Conservation (phyloP, 2,888 invertebrate species). For the Allophyes oxyacanthae region DNA sequence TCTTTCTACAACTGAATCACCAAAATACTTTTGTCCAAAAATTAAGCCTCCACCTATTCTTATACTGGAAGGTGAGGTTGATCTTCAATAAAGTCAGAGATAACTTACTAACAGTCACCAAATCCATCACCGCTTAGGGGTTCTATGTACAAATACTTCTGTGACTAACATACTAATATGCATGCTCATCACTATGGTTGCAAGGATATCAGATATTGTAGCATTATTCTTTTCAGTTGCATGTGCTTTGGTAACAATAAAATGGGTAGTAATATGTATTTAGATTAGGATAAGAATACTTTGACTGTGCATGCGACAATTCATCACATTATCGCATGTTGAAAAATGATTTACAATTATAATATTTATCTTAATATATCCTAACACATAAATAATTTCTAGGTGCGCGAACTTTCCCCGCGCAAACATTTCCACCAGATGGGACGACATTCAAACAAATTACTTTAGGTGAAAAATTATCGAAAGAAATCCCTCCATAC, state of each 20-base stretch:
- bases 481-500: slow-evolving; percentile 97
- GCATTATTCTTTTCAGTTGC: slow-evolving; percentile 63
- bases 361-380: slow-evolving; percentile 27
- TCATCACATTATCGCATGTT: slow-evolving; percentile 78
- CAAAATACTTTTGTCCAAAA: slow-evolving; percentile 82
- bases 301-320: slow-evolving; percentile 42
- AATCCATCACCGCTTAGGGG: slow-evolving; percentile 70
- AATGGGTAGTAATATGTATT: slow-evolving; percentile 37
- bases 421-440: slow-evolving; percentile 97
- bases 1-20: slow-evolving; percentile 65
- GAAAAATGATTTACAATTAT: slow-evolving; percentile 17
- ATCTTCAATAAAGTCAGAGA: slow-evolving; percentile 73
- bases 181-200: slow-evolving; percentile 62
- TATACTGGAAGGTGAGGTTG: slow-evolving; percentile 95
- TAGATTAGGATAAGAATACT: slow-evolving; percentile 18
- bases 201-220: slow-evolving; percentile 44
- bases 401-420: slow-evolving; percentile 97
- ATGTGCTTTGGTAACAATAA: slow-evolving; percentile 61
- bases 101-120: slow-evolving; percentile 84
- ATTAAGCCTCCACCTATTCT: slow-evolving; percentile 91
- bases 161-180: slow-evolving; percentile 77
- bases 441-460: slow-evolving; percentile 98
- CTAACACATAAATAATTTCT: slow-evolving; percentile 63
- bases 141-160: slow-evolving; percentile 58
- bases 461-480: slow-evolving; percentile 95